phyloP scores from a whole-genome alignment of 2,113 vertebrate species.

The Onychostruthus taczanowskii region DNA sequence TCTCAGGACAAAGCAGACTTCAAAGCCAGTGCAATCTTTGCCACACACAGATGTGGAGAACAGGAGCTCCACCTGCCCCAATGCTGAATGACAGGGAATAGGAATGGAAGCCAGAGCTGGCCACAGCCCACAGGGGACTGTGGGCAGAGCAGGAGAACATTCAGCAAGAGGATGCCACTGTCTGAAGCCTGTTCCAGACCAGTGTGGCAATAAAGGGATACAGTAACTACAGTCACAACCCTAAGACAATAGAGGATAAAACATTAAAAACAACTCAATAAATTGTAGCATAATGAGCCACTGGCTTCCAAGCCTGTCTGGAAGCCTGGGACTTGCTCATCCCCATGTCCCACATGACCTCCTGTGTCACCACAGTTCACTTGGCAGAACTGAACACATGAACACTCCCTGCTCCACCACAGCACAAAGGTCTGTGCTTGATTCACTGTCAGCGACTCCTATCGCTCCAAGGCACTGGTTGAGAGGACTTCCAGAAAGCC shows the following conservation, averaged over 20 bases:
- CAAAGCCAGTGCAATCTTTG: neutral
- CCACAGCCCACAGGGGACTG: neutral
- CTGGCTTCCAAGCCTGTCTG: neutral
- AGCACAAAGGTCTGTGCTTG: neutral
- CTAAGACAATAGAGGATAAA: neutral
- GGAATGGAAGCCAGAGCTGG: neutral
- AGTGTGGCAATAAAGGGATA: neutral
- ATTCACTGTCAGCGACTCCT: neutral
- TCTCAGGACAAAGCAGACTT: neutral
- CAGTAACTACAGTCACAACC: neutral
- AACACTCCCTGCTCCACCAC: neutral
- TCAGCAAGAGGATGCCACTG: neutral
- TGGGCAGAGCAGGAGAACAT: neutral
- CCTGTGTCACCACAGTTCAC: neutral
- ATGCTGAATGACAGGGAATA: neutral
- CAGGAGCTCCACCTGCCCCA: neutral
- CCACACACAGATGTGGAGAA: neutral
- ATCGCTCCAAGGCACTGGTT: neutral
- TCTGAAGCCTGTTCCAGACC: neutral
- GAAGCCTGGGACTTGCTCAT: neutral
- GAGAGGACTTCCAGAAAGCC: neutral
- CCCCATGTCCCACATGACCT: accelerated
- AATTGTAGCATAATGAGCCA: neutral
- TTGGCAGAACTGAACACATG: neutral
- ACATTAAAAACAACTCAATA: neutral